Base-by-base conservation (phyloP, 2,888 invertebrate genomes). In the Drosophila pseudotalamancana region DNA sequence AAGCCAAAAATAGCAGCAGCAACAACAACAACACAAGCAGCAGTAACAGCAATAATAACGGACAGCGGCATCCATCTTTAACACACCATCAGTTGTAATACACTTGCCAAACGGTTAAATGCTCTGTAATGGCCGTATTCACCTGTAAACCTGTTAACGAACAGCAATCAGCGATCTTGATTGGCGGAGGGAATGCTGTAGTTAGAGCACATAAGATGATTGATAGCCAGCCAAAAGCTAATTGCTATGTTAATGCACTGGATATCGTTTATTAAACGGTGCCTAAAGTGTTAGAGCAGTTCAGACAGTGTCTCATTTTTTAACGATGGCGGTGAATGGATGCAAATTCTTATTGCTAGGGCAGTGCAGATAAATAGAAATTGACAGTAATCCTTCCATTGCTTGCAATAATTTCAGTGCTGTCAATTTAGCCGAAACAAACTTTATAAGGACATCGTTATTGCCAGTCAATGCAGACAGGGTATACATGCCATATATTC, bases 1-100 rank as follows among this genome's bases (percentile, higher is more conserved):
- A 75, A 85, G 83, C 77, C 72, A 79, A 82, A 87, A 78, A 73
- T 57, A 72, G 56, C 49, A 64, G 53, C 46, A 77, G 27, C 45
- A 75, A 32, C 76, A 65, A 45, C 32, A 69, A 49, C 34, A 54
- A 35, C 45, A 51, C 11, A 8, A 46, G 12, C 29, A 49, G 31
- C 55, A 35, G 16, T 19, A 45, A n/a, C 56, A 48, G 34, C 27
- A 54, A 43, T 37, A 31, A 60, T 40, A 55, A 40, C 39, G 12
- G 29, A 16, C 49, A 35, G 27, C 48, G 18, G 18, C 25, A 23
- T 42, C 48, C 69, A 68, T 46, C 35, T 70, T 42, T 45, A 32
- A 35, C 21, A 54, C 42, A 67, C 53, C 46, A 60, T 39, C 40
- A 21, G 27, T 25, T 27, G 55, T 6, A 8, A 59, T 64, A 71